phyloP scores from a whole-genome alignment of 2,888 invertebrate genomes.

The Branchipolynoe longqiensis region DNA sequence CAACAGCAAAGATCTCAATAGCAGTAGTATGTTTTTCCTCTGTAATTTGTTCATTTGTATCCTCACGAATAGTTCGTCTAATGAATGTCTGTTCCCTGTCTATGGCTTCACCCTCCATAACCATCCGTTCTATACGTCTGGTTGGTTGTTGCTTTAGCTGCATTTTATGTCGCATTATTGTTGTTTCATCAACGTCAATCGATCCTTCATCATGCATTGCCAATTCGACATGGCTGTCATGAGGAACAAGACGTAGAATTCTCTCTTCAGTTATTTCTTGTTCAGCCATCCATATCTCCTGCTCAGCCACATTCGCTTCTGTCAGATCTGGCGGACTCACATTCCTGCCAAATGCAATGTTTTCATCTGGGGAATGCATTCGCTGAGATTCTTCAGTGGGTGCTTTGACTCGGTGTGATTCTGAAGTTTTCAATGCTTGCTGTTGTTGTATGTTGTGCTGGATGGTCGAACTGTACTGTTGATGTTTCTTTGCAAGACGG shows the following conservation, averaged over 20 bases:
- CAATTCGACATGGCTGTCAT: slow-evolving; percentile 24
- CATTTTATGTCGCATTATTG: not conserved
- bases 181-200: slow-evolving; percentile 20
- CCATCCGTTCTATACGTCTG: too few relatives aligned
- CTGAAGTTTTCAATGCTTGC: not conserved
- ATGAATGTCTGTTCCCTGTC: not conserved
- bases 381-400: not conserved
- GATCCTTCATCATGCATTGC: slow-evolving; percentile 31
- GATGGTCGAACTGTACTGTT: not conserved
- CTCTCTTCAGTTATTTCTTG: slow-evolving; percentile 49
- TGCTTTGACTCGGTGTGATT: not conserved
- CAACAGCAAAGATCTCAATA: not conserved
- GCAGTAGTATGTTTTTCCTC: slow-evolving; percentile 36
- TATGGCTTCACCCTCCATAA: too few relatives aligned
- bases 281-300: slow-evolving; percentile 49
- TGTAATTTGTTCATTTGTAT: not conserved
- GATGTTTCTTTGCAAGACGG: not conserved
- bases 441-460: not conserved
- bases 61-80: not conserved
- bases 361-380: not conserved
- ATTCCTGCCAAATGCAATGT: not conserved
- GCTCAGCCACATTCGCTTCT: slow-evolving; percentile 8
- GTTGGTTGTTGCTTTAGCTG: too few relatives aligned
- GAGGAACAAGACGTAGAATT: slow-evolving; percentile 31
- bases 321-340: slow-evolving; percentile 26